phyloP scores from a whole-genome alignment of 2,888 invertebrate species.

The Polydrusus tereticollis region DNA sequence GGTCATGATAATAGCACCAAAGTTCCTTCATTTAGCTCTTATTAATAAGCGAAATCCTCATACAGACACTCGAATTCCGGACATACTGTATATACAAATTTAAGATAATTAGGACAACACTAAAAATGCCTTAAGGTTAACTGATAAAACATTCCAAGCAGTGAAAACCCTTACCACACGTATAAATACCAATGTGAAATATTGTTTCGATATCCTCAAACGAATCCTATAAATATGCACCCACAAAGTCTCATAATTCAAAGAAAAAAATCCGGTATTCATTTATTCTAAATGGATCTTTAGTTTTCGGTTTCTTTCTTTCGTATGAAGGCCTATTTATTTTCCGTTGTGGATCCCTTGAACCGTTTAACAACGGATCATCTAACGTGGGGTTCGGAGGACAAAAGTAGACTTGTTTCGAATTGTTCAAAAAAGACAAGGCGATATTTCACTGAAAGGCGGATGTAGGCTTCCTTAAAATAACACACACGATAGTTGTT shows the following conservation, averaged over 20 bases:
- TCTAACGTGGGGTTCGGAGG: slow-evolving; percentile 62
- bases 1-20: too few relatives aligned
- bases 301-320: slow-evolving; percentile 60
- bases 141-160: too few relatives aligned
- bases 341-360: slow-evolving; percentile 63
- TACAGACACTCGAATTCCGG: too few relatives aligned
- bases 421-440: slow-evolving; percentile 64
- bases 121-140: too few relatives aligned
- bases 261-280: slow-evolving; percentile 57
- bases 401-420: slow-evolving; percentile 66
- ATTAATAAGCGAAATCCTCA: too few relatives aligned
- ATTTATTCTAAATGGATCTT: slow-evolving; percentile 61
- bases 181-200: too few relatives aligned
- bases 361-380: slow-evolving; percentile 66
- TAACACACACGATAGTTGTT: slow-evolving; percentile 60
- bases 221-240: slow-evolving; percentile 37
- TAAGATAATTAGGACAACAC: too few relatives aligned
- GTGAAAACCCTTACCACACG: too few relatives aligned
- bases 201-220: slow-evolving; percentile 35
- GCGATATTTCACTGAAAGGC: slow-evolving; percentile 67
- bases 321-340: slow-evolving; percentile 65
- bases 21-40: too few relatives aligned
- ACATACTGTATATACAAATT: too few relatives aligned
- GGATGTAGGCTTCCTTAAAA: slow-evolving; percentile 68
- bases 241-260: slow-evolving; percentile 59